Conservation (phyloP, 37 sponge, comb jelly and placozoan genomes). For the Petrosia ficiformis region DNA sequence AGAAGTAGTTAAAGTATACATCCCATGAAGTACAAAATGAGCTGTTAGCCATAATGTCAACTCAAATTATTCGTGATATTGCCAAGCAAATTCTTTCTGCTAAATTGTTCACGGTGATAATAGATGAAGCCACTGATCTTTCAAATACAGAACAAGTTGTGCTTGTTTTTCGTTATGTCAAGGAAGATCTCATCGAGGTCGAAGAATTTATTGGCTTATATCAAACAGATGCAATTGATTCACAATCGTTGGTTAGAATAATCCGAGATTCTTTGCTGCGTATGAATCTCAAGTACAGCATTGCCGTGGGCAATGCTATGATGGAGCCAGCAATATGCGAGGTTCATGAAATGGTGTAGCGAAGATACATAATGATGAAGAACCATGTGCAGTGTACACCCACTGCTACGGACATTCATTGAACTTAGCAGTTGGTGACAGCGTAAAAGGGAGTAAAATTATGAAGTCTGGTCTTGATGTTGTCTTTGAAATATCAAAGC, state of each 20-base stretch:
- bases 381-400: constrained; percentile 34
- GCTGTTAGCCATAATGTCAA: constrained; percentile 25
- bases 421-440: constrained; percentile 32
- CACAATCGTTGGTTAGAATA: constrained; percentile 7
- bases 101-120: constrained; percentile 37
- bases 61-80: constrained; percentile 22
- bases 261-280: constrained; percentile 38
- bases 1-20: background rate
- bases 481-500: constrained; percentile 36
- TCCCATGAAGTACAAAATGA: constrained; percentile 48
- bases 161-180: constrained; percentile 22
- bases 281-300: constrained; percentile 20
- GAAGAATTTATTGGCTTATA: constrained; percentile 53
- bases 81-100: constrained; percentile 1
- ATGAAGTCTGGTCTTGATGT: constrained; percentile 36
- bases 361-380: constrained; percentile 18
- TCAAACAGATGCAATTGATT: constrained; percentile 9
- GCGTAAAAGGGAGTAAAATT: constrained; percentile 7
- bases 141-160: constrained; percentile 40
- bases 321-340: constrained; percentile 53
- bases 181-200: constrained; percentile 27
- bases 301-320: constrained; percentile 57
- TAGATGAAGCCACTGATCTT: constrained; percentile 49
- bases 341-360: constrained; percentile 47
- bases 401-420: constrained; percentile 38